These are phyloP conservation scores for Epinotia nisella DNA, from an alignment of 2,888 invertebrate species.

Conservation along the genomic window DNA sequence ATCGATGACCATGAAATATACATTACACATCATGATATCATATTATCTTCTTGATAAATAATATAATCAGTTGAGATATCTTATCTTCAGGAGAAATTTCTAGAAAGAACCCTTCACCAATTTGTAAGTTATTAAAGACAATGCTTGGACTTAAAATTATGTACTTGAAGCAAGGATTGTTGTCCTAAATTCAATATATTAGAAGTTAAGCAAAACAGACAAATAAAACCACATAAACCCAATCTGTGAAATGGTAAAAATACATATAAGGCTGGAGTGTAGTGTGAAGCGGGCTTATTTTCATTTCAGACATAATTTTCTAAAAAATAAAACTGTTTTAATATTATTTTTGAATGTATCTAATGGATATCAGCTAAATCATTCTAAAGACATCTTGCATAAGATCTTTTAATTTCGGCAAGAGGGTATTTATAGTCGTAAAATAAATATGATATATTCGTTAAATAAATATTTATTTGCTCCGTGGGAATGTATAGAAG, in stretches of 20 bases:
- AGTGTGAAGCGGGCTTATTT: neutral
- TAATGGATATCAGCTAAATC: too few species aligned
- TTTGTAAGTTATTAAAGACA: neutral
- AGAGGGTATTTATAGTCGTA: too few species aligned
- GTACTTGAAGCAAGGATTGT: neutral
- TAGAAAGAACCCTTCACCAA: neutral
- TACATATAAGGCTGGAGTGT: neutral
- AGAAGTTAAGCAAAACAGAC: conserved; percentile 19
- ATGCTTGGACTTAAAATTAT: neutral
- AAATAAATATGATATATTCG: too few species aligned
- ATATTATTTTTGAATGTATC: too few species aligned
- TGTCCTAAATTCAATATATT: conserved; percentile 4
- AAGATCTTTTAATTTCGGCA: too few species aligned
- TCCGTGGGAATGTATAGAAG: too few species aligned
- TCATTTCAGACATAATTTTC: neutral
- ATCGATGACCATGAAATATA: conserved; percentile 5
- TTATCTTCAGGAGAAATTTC: neutral
- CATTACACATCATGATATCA: neutral
- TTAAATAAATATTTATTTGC: too few species aligned
- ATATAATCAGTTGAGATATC: neutral
- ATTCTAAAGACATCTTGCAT: too few species aligned
- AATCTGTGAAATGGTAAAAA: conserved; percentile 6
- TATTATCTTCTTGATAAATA: neutral
- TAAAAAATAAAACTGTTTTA: too few species aligned
- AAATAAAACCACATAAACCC: conserved; percentile 32